phyloP scores from a whole-genome alignment of 2,797 vertebrate species.

The Peromyscus aztecus region DNA sequence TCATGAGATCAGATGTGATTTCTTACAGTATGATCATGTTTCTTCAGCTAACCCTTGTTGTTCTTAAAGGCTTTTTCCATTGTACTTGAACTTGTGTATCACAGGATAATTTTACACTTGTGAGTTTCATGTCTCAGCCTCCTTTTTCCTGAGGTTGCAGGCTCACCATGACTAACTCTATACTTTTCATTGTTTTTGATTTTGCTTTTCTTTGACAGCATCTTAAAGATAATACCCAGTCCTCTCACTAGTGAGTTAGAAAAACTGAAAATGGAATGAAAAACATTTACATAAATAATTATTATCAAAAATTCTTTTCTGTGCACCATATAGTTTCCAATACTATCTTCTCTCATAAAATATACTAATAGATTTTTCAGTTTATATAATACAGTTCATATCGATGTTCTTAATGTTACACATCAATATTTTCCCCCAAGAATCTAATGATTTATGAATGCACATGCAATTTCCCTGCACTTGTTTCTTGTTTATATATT shows the following conservation, averaged over 20 bases:
- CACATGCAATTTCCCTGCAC: not conserved
- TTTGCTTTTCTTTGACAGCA: not conserved
- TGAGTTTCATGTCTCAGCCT: not conserved
- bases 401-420: not conserved
- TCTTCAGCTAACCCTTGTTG: not conserved
- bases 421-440: not conserved
- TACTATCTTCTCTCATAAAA: not conserved
- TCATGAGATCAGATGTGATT: not conserved
- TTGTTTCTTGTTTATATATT: not conserved
- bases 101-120: not conserved
- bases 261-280: not conserved
- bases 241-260: not conserved
- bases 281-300: not conserved
- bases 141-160: not conserved
- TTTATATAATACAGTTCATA: not conserved
- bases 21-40: not conserved
- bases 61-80: not conserved
- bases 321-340: not conserved
- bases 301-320: not conserved
- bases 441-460: not conserved
- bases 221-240: not conserved
- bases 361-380: not conserved
- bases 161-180: not conserved
- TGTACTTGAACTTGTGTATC: not conserved
- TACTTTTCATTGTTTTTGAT: not conserved